Base-by-base conservation (phyloP, 1,140 invertebrate species). In the Megalopta genalis region DNA sequence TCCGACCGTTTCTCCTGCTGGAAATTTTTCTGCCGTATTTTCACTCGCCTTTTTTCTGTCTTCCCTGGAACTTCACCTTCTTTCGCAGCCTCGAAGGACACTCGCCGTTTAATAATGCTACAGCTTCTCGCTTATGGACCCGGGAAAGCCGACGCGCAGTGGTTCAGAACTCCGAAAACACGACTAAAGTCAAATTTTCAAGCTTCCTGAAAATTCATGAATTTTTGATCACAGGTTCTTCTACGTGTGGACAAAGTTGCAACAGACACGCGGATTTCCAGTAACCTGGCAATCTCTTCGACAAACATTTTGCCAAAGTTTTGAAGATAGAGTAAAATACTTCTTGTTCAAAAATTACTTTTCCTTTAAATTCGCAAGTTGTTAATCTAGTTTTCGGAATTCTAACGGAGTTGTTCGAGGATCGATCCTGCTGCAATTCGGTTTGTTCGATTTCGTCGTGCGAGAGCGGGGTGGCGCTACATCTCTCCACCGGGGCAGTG, bases 371-470 rank as follows among this genome's bases (percentile, higher is more conserved):
- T n/a, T n/a, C n/a, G n/a, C n/a, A n/a, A n/a, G n/a, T n/a, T n/a
- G n/a, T n/a, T n/a, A n/a, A n/a, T n/a, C n/a, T n/a, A n/a, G n/a
- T n/a, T n/a, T n/a, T n/a, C n/a, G n/a, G n/a, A n/a, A n/a, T n/a
- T n/a, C n/a, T 32, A 32, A 27, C 39, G 16, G 54, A 59, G 39
- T 52, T 59, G 32, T 68, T 76, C 23, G 52, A 59, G 37, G 64
- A 76, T 76, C 74, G 74, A 69, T 69, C 54, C 42, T 32, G 68
- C n/a, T 52, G 0, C 52, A 39, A 32, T 65, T 2, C 25, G 23
- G 39, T 63, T 39, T 2, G 21, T 32, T 25, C 39, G 39, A 60
- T 37, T 49, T 62, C 21, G 25, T 42, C 46, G 2, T 21, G 37
- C 16, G 10, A 2, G n/a, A 2, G 9, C 1, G 25, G n/a, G n/a